phyloP scores from a whole-genome alignment of 2,888 invertebrate species.

The Eudemis profundana region DNA sequence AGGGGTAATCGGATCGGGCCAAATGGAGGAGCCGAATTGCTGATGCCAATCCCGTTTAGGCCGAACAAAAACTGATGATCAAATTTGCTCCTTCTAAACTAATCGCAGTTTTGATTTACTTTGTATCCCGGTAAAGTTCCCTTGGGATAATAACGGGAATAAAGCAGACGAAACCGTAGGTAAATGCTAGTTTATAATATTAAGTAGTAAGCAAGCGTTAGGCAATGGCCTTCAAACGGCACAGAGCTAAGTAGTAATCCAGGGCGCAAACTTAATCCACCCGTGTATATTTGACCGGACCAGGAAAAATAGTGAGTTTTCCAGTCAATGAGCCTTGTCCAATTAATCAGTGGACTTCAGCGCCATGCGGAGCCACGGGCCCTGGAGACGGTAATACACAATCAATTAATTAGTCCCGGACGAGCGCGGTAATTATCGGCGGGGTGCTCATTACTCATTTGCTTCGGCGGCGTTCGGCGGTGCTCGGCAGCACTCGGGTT shows the following conservation, averaged over 20 bases:
- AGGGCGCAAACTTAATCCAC: too few species aligned
- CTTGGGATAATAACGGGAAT: too few species aligned
- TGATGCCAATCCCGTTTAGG: not conserved
- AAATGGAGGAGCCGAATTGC: not conserved
- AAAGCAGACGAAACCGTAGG: too few species aligned
- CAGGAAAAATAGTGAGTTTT: not conserved
- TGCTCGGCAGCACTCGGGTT: constrained; percentile 4
- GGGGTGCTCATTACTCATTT: constrained; percentile 22
- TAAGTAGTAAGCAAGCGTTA: too few species aligned
- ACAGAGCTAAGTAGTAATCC: too few species aligned
- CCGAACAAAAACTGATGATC: not conserved
- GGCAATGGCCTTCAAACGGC: too few species aligned
- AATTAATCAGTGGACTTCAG: constrained; percentile 5
- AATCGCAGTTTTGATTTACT: too few species aligned
- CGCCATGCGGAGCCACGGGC: not conserved
- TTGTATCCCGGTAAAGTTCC: too few species aligned
- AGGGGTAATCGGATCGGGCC: not conserved
- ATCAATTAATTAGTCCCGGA: constrained; percentile 32
- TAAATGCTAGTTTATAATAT: too few species aligned
- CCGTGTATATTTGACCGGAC: too few species aligned
- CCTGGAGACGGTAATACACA: constrained; percentile 16
- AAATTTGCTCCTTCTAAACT: too few species aligned
- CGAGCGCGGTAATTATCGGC: constrained; percentile 18
- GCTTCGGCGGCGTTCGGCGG: not conserved
- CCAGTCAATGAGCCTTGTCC: not conserved